These are phyloP conservation scores for Paragorgia papillata DNA, from an alignment of 92 coral and sea anemone species.

Conservation along the genomic window DNA sequence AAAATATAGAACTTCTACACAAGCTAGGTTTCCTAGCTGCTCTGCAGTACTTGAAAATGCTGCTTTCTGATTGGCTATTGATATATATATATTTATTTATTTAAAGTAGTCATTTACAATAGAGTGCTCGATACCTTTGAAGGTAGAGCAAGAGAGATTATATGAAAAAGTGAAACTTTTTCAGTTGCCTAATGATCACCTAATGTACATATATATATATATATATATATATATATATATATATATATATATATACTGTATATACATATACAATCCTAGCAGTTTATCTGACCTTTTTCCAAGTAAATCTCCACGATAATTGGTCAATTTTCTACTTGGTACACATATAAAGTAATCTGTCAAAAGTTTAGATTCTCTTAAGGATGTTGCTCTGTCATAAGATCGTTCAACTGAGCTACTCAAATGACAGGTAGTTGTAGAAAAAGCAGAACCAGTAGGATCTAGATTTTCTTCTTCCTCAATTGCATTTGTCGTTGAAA, in stretches of 20 bases:
- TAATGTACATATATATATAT: too few species aligned
- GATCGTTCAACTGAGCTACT: neutral
- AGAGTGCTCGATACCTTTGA: neutral
- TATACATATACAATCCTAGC: too few species aligned
- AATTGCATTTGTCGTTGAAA: slow-evolving; percentile 71
- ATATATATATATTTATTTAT: too few species aligned
- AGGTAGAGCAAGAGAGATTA: neutral
- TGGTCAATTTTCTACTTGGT: neutral
- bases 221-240: too few species aligned
- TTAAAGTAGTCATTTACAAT: too few species aligned
- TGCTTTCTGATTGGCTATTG: too few species aligned
- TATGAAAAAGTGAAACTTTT: neutral
- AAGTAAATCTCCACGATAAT: neutral
- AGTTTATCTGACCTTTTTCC: slow-evolving; percentile 35
- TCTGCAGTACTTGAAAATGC: too few species aligned
- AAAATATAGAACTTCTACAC: too few species aligned
- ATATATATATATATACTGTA: too few species aligned
- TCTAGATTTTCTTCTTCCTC: slow-evolving; percentile 22
- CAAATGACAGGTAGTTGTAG: slow-evolving; percentile 1
- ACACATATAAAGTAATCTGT: slow-evolving; percentile 2
- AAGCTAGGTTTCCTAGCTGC: too few species aligned
- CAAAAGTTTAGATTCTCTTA: slow-evolving; percentile 19
- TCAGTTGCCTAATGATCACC: too few species aligned
- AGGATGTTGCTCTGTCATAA: slow-evolving; percentile 1
- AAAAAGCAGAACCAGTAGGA: slow-evolving; percentile 1